phyloP scores from a whole-genome alignment of 2,113 vertebrate genomes.

The Lepus americanus region DNA sequence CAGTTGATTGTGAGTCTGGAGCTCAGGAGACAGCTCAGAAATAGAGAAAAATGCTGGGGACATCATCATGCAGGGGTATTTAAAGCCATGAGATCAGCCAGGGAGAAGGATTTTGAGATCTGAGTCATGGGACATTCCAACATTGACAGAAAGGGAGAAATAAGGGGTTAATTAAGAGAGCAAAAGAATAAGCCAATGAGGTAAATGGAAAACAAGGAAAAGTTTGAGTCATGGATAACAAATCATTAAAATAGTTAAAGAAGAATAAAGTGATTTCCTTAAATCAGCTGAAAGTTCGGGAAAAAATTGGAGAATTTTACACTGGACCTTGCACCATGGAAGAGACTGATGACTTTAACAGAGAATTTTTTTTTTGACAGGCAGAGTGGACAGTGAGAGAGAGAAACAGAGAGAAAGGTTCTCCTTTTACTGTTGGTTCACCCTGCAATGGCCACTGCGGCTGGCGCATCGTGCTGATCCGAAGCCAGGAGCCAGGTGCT shows the following conservation, averaged over 20 bases:
- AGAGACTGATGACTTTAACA: not conserved
- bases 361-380: no score
- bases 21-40: not conserved
- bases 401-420: no score
- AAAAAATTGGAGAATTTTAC: not conserved
- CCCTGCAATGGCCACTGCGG: no score
- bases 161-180: not conserved
- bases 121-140: not conserved
- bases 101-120: not conserved
- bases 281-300: not conserved
- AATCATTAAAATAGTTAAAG: not conserved
- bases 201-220: not conserved
- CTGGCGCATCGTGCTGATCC: no score
- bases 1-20: not conserved
- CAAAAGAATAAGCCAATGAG: not conserved
- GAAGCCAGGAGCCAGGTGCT: no score
- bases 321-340: not conserved
- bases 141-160: not conserved
- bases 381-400: no score
- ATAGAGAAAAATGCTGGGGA: not conserved
- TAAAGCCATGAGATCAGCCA: not conserved
- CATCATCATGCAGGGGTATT: not conserved
- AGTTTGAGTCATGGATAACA: not conserved
- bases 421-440: no score
- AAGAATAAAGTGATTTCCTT: not conserved